Evolutionary conservation across 1,140 invertebrate genomes (phyloP), one percentile per base, ranked within the genome.

Genomic region (Scaptomyza pallida): DNA sequence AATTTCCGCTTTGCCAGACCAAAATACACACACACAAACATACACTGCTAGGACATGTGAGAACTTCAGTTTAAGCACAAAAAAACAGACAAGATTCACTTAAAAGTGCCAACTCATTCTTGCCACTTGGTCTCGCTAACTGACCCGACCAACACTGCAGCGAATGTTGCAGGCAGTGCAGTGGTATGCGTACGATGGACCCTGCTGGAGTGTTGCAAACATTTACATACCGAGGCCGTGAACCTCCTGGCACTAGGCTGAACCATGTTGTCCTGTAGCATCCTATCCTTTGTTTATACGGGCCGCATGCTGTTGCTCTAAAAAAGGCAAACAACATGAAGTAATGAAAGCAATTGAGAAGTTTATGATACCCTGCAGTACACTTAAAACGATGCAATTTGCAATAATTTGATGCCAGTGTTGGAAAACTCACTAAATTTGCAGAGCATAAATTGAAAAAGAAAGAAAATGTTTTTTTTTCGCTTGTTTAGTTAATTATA

Each of bases 171-270:
- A 0, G 19, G 30, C 5, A 6, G 12, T 23, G 15, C 26, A 8
- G 26, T n/a, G n/a, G n/a, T n/a, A n/a, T n/a, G n/a, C n/a, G n/a
- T n/a, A 30, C 6, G 26, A 8, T 9, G 26, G 8, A 30, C 26
- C 44, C 13, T 59, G 35, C n/a, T 44, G 12, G 12, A 37, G 1
- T 78, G 63, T 47, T 62, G 78, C 72, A 75, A 81, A 63, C 80
- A 82, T 83, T 83, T 83, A 69, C 75, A 83, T 78, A 82, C 75
- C 54, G 75, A 71, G 75, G 79, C 79, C 78, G 74, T 78, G 80
- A 79, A 85, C 72, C 79, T 78, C 23, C 62, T 64, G 54, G 50
- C 61, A 44, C 55, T 44, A 43, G 56, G 43, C 54, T 41, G 5
- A 16, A 50, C 16, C 48, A 50, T 48, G 40, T 26, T 26, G 35